phyloP scores from a whole-genome alignment of 2,888 invertebrate genomes.

The Ophion obscuratus region DNA sequence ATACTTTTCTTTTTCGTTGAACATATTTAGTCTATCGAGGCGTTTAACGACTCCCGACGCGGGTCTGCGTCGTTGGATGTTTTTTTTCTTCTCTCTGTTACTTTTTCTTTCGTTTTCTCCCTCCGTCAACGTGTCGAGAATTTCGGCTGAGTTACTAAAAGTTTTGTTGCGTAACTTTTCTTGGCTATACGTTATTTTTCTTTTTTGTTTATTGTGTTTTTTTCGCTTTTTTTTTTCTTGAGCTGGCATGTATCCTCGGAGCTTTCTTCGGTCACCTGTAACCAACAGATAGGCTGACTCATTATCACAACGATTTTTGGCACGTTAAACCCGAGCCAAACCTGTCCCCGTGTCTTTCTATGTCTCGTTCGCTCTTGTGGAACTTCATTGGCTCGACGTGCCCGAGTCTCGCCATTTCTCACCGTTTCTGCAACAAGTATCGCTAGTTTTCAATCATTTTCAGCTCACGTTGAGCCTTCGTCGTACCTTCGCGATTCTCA shows the following conservation, averaged over 20 bases:
- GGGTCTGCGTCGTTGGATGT: conserved; percentile 39
- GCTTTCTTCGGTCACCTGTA: conserved; percentile 54
- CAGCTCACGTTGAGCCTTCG: not conserved
- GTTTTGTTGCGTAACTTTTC: conserved; percentile 61
- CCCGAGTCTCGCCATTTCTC: conserved; percentile 77
- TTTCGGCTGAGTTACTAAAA: conserved; percentile 50
- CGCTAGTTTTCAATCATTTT: not conserved
- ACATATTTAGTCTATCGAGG: conserved; percentile 46
- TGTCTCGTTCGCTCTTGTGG: conserved; percentile 36
- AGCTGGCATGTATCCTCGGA: conserved; percentile 52
- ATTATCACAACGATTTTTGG: conserved; percentile 74
- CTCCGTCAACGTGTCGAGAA: conserved; percentile 31
- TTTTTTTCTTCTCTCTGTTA: conserved; percentile 21
- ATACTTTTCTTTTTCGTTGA: conserved; percentile 37
- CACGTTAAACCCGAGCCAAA: conserved; percentile 80
- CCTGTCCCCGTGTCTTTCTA: conserved; percentile 72
- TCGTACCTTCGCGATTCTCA: not conserved
- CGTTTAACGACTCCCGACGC: conserved; percentile 37
- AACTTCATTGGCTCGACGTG: conserved; percentile 77
- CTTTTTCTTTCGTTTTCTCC: not conserved
- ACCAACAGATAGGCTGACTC: conserved; percentile 63
- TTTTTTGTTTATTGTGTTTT: conserved; percentile 33
- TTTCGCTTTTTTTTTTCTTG: conserved; percentile 40
- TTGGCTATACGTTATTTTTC: conserved; percentile 50
- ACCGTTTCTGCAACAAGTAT: conserved; percentile 75